Percentiles rank a stretch among this genome's conserved stretches.
These are phyloP conservation scores for Pristionchus arcanus DNA, from an alignment of 2,888 invertebrate species.

Conservation along the genomic window DNA sequence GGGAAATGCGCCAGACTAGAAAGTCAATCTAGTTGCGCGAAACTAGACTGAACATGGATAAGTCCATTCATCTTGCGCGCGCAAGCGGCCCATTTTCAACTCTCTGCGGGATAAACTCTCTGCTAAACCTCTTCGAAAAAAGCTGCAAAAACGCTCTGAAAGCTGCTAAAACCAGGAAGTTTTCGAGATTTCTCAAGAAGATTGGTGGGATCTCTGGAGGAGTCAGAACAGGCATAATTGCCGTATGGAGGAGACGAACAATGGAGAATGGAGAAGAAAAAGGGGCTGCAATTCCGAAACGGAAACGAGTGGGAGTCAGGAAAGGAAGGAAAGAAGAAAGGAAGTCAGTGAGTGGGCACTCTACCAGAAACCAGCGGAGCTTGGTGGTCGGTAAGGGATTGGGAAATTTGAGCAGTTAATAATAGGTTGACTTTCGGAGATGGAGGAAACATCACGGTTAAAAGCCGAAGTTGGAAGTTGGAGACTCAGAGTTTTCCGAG, in stretches of 20 bases:
- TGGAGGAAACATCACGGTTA: neutral
- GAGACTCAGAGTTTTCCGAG: too few relatives aligned
- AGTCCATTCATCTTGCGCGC: neutral
- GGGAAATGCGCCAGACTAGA: neutral
- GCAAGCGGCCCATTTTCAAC: neutral
- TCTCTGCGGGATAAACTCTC: neutral
- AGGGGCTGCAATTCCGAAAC: neutral
- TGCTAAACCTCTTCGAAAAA: neutral
- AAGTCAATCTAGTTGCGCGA: neutral
- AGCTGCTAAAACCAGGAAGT: constrained; percentile 13
- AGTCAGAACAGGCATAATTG: neutral
- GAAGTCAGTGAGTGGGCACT: neutral
- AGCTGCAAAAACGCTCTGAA: neutral
- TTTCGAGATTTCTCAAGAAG: neutral
- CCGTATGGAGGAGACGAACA: neutral
- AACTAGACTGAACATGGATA: neutral
- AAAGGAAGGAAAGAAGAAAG: neutral
- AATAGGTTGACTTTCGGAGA: neutral
- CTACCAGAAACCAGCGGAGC: neutral
- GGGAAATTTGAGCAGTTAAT: neutral
- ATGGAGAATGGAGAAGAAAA: neutral
- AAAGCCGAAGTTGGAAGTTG: too few relatives aligned
- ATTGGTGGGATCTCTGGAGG: neutral
- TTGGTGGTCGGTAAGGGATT: neutral
- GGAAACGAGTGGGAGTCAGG: neutral